Evolutionary conservation across 2,113 vertebrate genomes (phyloP), one percentile per base, ranked within the genome.

Genomic region (Alexandromys fortis): DNA sequence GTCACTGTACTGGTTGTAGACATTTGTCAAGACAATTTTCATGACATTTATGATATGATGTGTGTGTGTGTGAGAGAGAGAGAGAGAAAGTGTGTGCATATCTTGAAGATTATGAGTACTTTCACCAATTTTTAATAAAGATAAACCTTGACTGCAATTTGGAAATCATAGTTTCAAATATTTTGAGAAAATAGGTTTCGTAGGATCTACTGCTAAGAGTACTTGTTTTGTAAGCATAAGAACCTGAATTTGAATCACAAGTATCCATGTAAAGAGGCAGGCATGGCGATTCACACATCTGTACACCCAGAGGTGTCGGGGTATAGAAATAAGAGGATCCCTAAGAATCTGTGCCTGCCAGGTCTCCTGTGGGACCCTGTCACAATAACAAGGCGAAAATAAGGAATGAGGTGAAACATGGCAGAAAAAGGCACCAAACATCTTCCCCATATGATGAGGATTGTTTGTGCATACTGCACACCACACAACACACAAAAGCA

Each of bases 161-260:
- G 38, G 22, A 72, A 95, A 45, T 52, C 3, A 38, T 67, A 83
- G 7, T 87, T 96, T 89, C 38, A 95, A 88, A 30, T 82, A 17
- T 65, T 81, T 63, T n/a, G n/a, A n/a, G 63, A 24, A 68, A 82
- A 86, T 17, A 17, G 19, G 14, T 33, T 78, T 33, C 19, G 7
- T 78, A 30, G 30, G 47, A 28, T 78, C 8, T 52, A 19, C 28
- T 49, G 47, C 47, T 79, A 55, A 55, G 49, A 78, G 33, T 21
- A 19, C 17, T 55, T 79, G 30, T 33, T 52, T 52, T 5, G 8
- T 49, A 52, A 35, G 30, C 17, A 10, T 55, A 4, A 55, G 47
- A 4, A 35, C 77, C 7, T 52, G 77, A 35, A 26, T 79, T 79
- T 76, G 38, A 45, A 45, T 76, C 12, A 76, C 73, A 42, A 76